Conservation (phyloP, 2,113 vertebrate genomes). For the Hemiscyllium ocellatum region DNA sequence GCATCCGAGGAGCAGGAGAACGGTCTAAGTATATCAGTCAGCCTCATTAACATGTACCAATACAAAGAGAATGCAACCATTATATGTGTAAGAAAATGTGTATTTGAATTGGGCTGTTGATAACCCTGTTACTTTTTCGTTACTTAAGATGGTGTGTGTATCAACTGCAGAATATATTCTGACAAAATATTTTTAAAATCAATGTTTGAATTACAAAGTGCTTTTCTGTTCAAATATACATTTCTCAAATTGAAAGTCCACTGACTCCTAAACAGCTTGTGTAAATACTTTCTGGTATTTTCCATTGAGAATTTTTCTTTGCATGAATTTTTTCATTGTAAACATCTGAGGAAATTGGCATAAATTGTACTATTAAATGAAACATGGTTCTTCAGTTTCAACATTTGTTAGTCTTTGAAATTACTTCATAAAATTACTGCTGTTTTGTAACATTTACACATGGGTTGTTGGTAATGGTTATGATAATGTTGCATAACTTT, state of each 20-base stretch:
- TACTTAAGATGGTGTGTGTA: not conserved
- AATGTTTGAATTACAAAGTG: not conserved
- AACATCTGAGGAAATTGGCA: not conserved
- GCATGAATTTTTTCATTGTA: not conserved
- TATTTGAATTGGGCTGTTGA: not conserved
- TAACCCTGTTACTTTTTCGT: not conserved
- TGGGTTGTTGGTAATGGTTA: not conserved
- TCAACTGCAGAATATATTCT: not conserved
- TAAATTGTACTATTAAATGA: conserved; percentile 20
- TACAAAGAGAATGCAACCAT: not conserved
- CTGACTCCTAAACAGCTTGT: not conserved
- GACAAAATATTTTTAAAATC: not conserved
- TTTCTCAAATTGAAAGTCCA: not conserved
- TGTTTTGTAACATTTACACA: not conserved
- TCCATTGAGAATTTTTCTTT: not conserved
- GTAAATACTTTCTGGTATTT: not conserved
- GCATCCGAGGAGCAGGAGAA: too few species aligned
- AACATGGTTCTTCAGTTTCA: not conserved
- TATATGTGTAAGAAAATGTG: not conserved
- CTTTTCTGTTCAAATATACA: not conserved
- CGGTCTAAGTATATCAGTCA: not conserved
- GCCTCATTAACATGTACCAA: not conserved
- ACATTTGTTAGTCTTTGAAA: not conserved
- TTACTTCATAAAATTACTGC: not conserved
- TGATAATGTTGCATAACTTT: not conserved